Evolutionary conservation across 2,888 invertebrate species (phyloP), one percentile per base, ranked within the genome.

Genomic region (Perithous albicinctus): DNA sequence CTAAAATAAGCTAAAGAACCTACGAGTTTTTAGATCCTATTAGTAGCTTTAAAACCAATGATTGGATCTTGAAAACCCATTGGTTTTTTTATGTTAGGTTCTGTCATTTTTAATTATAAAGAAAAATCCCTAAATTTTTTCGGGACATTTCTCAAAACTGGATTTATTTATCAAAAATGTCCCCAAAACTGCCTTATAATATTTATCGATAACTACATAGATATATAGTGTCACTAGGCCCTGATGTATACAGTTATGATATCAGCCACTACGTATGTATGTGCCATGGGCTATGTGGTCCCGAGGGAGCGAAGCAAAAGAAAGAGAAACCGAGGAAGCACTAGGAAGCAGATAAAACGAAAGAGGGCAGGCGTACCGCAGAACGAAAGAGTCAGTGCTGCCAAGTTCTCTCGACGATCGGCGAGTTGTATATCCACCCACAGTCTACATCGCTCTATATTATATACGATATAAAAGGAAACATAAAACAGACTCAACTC

Each of bases 301-400:
- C 59, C 32, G 6, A 15, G 59, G 35, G 59, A 59, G 29, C 18
- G 1, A 10, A 15, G 35, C 15, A 32, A 35, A 59, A 15, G 59
- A 59, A 8, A 10, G 32, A 15, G 15, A 59, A 59, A 59, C 32
- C 15, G 29, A n/a, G 59, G 15, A 59, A 56, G 15, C 32, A n/a
- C 56, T 15, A 15, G 32, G 56, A n/a, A 32, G 18, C 51, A 12
- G 23, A 23, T 51, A 51, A 51, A 51, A 51, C 51, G 51, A 10
- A 20, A 23, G 51, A 7, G 18, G 18, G 54, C 2, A 32, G 59
- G 59, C 15, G 32, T 32, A 59, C 59, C 59, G 32, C 32, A 35
- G 29, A 29, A 32, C 59, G 59, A 59, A 59, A 32, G 32, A 32
- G 59, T 59, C 23, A 18, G 26, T 15, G 32, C 59, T 32, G 59